phyloP scores from a whole-genome alignment of 2,797 vertebrate species.

The Gila robusta region DNA sequence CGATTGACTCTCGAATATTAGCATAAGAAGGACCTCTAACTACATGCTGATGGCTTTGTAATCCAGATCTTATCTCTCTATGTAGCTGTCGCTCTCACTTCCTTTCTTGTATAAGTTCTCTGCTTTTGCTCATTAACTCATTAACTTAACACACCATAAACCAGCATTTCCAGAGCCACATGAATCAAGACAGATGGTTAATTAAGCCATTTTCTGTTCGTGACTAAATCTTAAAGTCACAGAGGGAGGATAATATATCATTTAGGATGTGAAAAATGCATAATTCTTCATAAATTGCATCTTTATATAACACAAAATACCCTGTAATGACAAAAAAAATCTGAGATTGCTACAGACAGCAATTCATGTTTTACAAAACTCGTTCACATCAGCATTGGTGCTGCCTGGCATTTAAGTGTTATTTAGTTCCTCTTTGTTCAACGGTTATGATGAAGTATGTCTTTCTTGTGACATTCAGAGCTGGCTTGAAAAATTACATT shows the following conservation, averaged over 20 bases:
- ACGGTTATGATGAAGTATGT: constrained; percentile 38
- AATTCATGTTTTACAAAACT: constrained; percentile 33
- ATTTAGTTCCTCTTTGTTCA: constrained; percentile 56
- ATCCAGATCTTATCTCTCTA: constrained; percentile 70
- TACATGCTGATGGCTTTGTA: constrained; percentile 64
- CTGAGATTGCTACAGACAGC: constrained; percentile 39
- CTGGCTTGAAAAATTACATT: constrained; percentile 53
- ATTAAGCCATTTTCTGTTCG: constrained; percentile 64
- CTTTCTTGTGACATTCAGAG: constrained; percentile 55
- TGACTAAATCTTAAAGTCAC: constrained; percentile 60
- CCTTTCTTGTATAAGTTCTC: constrained; percentile 63
- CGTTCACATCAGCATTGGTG: constrained; percentile 26
- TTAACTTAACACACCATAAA: constrained; percentile 67
- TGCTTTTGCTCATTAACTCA: constrained; percentile 65
- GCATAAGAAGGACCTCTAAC: constrained; percentile 59
- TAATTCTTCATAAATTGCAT: constrained; percentile 33
- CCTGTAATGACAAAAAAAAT: constrained; percentile 28
- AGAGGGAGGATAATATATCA: constrained; percentile 25
- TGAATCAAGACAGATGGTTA: constrained; percentile 67
- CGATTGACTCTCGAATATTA: constrained; percentile 70
- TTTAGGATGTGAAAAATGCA: constrained; percentile 34
- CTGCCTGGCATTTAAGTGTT: constrained; percentile 56
- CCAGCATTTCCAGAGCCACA: constrained; percentile 61
- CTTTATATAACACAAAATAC: constrained; percentile 41
- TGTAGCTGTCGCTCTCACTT: constrained; percentile 71